Base-by-base conservation (phyloP, 2,113 vertebrate genomes). In the Chaetops frenatus region DNA sequence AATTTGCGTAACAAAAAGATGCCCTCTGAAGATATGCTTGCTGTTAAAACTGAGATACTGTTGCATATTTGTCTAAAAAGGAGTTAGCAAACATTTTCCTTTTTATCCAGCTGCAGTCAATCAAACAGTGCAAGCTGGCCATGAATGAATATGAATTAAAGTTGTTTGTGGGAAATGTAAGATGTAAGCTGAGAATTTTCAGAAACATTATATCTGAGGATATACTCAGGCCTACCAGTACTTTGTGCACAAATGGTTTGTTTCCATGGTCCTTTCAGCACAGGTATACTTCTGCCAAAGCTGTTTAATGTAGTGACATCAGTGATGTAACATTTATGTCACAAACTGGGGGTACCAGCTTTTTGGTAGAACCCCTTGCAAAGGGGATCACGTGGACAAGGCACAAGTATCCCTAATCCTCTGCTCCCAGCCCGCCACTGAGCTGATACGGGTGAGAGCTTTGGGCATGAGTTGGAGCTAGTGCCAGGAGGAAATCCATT, bases 1-100 rank as follows among this genome's bases (percentile, higher is more conserved):
- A 47, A 92, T 92, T 96, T 94, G 74, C 53, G 50, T 89, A 92
- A 94, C 62, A 94, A 88, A 88, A 90, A 96, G 92, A 93, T 92
- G 77, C 14, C 81, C 81, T 85, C 62, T 81, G 36, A 83, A 96
- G 93, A 91, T 94, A 92, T 0, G 48, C 48, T 85, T 83, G 65
- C 53, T 73, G 62, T 56, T 62, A 58, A 74, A 92, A 88, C 45
- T 40, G 53, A 93, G 85, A 86, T 83, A 70, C 50, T 23, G 23
- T 54, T 65, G 48, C 53, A 74, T 28, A n/a, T 44, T 91, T 53
- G 31, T 51, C n/a, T 80, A 36, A 85, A 85, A 74, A 48, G 33
- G 38, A 91, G 61, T 45, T 81, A 78, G 77, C 33, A 94, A 92
- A 88, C 38, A 76, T 76, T 57, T 94, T 67, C n/a, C 47, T 77